These are phyloP conservation scores for Notoglanidium macrostoma DNA, from an alignment of 2,797 vertebrate species.

Conservation along the genomic window DNA sequence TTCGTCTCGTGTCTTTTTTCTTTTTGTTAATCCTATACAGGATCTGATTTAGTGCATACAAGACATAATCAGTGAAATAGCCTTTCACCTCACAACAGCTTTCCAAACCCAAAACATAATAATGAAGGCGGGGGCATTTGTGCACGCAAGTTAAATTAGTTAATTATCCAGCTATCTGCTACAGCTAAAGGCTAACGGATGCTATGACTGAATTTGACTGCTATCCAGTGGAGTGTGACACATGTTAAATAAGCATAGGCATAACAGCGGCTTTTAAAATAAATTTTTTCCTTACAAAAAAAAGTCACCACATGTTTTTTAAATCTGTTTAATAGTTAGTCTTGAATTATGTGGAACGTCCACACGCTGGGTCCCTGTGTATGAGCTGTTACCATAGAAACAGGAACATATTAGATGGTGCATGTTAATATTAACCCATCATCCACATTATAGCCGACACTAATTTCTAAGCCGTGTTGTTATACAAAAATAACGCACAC, in stretches of 20 bases:
- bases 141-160: not conserved
- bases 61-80: not conserved
- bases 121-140: not conserved
- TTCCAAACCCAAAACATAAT: not conserved
- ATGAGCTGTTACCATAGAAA: too few species aligned
- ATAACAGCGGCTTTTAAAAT: not conserved
- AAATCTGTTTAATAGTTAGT: too few species aligned
- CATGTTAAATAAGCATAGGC: not conserved
- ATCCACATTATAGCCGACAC: too few species aligned
- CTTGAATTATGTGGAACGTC: too few species aligned
- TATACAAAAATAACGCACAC: too few species aligned
- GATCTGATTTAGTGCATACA: not conserved
- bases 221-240: not conserved
- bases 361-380: too few species aligned
- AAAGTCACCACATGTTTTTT: too few species aligned
- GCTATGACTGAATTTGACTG: not conserved
- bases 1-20: not conserved
- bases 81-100: slow-evolving; percentile 2
- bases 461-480: too few species aligned
- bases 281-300: not conserved
- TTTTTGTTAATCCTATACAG: not conserved
- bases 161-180: slow-evolving; percentile 4
- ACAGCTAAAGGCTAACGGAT: slow-evolving; percentile 1
- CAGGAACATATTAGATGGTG: too few species aligned
- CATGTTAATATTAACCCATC: too few species aligned